These are phyloP conservation scores for Nothobranchius furzeri DNA, from an alignment of 2,113 vertebrate genomes.

Conservation along the genomic window DNA sequence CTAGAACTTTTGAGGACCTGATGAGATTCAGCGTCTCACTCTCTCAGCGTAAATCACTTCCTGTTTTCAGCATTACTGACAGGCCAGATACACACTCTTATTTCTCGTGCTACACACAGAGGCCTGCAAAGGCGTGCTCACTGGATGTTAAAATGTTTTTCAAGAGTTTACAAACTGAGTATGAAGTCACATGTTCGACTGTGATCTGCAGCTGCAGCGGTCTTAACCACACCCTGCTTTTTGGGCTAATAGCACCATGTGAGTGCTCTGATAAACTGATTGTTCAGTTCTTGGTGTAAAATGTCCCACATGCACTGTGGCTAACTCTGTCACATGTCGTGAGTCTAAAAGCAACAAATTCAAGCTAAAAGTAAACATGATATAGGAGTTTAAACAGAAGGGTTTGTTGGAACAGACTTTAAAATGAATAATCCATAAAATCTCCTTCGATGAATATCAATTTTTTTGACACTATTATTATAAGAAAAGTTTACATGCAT, in stretches of 20 bases:
- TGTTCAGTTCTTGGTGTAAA: not conserved
- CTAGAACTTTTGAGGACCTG: slow-evolving; percentile 41
- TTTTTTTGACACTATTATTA: no score
- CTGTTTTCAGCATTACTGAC: slow-evolving; percentile 5
- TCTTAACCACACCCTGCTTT: not conserved
- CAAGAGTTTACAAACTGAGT: no score
- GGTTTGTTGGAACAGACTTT: no score
- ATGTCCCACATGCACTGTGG: not conserved
- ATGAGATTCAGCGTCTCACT: not conserved
- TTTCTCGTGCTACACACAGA: not conserved
- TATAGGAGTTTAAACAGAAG: not conserved
- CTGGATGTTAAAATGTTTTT: no score
- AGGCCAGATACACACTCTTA: not conserved
- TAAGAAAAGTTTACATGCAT: no score
- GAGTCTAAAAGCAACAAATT: not conserved
- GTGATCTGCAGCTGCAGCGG: not conserved
- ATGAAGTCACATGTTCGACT: not conserved
- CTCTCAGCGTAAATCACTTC: not conserved
- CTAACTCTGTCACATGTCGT: not conserved
- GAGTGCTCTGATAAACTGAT: not conserved
- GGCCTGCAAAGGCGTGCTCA: not conserved
- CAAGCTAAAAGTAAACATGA: not conserved
- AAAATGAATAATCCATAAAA: no score
- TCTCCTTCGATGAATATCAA: no score
- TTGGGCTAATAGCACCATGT: not conserved